Evolutionary conservation across 2,888 invertebrate genomes (phyloP).

Genomic region (Lasioglossum leucozonium): DNA sequence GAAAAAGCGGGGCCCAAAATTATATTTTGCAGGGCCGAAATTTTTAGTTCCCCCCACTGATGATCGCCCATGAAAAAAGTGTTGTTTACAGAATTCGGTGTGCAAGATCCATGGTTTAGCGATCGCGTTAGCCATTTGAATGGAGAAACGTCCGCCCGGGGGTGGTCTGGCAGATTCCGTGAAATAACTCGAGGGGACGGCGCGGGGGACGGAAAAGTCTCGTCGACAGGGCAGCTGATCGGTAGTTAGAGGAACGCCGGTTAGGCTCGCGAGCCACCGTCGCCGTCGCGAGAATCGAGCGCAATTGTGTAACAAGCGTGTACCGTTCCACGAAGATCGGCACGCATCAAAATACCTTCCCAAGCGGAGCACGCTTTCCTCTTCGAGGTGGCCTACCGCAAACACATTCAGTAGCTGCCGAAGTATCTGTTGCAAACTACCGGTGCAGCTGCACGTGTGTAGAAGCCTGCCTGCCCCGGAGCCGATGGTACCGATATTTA

Average conservation of each 20-base stretch:
- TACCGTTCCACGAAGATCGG: constrained; percentile 37
- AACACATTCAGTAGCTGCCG: constrained; percentile 50
- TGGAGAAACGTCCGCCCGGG: no score
- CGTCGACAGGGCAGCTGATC: neutral
- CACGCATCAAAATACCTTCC: constrained; percentile 44
- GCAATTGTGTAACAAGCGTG: constrained; percentile 31
- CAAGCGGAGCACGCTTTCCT: constrained; percentile 37
- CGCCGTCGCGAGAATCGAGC: constrained; percentile 3
- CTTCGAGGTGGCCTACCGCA: constrained; percentile 53
- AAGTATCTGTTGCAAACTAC: constrained; percentile 64
- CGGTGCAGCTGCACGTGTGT: constrained; percentile 49
- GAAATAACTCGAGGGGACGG: no score
- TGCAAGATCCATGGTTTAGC: no score
- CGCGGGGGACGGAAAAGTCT: neutral
- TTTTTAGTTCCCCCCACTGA: no score
- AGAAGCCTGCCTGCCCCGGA: constrained; percentile 7
- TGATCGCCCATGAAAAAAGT: no score
- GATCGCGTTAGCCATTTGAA: no score
- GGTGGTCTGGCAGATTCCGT: no score
- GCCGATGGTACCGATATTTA: constrained; percentile 64
- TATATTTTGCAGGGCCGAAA: no score
- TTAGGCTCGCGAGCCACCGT: neutral
- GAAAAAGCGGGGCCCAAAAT: no score
- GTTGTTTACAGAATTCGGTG: no score
- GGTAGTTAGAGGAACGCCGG: neutral